These are phyloP conservation scores for Microcaecilia unicolor DNA, from an alignment of 2,797 vertebrate genomes.

Conservation along the genomic window DNA sequence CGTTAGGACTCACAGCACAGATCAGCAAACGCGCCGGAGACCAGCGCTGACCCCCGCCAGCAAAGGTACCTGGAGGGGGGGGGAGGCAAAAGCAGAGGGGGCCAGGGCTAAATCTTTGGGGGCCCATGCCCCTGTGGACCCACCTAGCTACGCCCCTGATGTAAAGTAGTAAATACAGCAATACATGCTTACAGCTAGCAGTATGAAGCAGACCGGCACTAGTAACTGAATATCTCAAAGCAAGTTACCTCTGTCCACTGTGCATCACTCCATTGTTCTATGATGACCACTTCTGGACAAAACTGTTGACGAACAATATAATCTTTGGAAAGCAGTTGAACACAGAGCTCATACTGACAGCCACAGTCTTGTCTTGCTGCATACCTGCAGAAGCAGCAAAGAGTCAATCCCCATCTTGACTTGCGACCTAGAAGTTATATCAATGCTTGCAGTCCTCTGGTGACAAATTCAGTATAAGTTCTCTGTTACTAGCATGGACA, in stretches of 20 bases:
- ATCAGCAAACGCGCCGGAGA: too few relatives aligned
- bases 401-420: not conserved
- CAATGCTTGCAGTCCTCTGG: not conserved
- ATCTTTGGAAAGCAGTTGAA: conserved; percentile 56
- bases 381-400: conserved; percentile 53
- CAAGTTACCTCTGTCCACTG: conserved; percentile 71
- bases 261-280: conserved; percentile 74
- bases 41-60: too few relatives aligned
- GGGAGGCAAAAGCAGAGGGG: too few relatives aligned
- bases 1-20: too few relatives aligned
- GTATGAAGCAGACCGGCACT: not conserved
- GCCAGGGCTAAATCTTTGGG: too few relatives aligned
- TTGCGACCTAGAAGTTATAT: too few relatives aligned
- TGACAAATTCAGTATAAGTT: not conserved
- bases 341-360: conserved; percentile 56
- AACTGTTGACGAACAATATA: conserved; percentile 50
- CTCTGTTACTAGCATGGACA: too few relatives aligned
- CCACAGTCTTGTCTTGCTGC: conserved; percentile 73
- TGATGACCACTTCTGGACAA: conserved; percentile 38
- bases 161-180: too few relatives aligned
- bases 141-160: too few relatives aligned
- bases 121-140: too few relatives aligned
- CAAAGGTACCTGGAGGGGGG: too few relatives aligned
- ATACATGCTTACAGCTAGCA: not conserved
- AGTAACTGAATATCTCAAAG: too few relatives aligned